phyloP scores from a whole-genome alignment of 2,113 vertebrate species.

The Fregetta grallaria region DNA sequence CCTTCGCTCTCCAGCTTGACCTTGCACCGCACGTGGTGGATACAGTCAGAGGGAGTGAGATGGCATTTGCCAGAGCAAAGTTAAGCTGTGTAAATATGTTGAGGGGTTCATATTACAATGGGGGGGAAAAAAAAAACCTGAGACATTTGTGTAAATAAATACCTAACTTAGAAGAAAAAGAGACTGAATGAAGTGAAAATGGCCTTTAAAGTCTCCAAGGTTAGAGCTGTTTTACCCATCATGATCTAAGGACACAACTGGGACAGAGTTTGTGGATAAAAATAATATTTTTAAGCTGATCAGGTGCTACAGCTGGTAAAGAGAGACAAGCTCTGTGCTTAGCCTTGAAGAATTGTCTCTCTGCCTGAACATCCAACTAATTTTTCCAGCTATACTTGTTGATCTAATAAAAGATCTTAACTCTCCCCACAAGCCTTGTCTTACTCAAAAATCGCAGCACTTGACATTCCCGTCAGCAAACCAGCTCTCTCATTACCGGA shows the following conservation, averaged over 20 bases:
- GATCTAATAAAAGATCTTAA: background rate
- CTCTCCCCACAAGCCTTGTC: background rate
- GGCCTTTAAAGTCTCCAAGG: background rate
- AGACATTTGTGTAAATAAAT: background rate
- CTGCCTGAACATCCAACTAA: background rate
- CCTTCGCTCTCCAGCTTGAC: background rate
- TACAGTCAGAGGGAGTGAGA: background rate
- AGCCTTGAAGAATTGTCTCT: background rate
- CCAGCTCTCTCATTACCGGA: background rate
- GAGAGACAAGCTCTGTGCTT: background rate
- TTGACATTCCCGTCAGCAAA: background rate
- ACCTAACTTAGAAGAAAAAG: background rate
- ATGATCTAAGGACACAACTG: background rate
- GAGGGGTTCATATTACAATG: background rate
- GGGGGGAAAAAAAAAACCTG: background rate
- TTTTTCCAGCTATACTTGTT: background rate
- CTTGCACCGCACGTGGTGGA: fast-evolving
- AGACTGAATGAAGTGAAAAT: background rate
- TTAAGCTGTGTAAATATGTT: background rate
- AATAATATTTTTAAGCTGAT: background rate
- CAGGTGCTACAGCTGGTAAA: background rate
- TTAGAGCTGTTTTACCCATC: background rate
- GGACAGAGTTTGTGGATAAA: background rate
- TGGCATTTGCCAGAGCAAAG: background rate
- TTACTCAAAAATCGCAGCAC: background rate